Evolutionary conservation across 2,797 vertebrate genomes (phyloP), one percentile per base, ranked within the genome.

Genomic region (Lepilemur septentrionalis): DNA sequence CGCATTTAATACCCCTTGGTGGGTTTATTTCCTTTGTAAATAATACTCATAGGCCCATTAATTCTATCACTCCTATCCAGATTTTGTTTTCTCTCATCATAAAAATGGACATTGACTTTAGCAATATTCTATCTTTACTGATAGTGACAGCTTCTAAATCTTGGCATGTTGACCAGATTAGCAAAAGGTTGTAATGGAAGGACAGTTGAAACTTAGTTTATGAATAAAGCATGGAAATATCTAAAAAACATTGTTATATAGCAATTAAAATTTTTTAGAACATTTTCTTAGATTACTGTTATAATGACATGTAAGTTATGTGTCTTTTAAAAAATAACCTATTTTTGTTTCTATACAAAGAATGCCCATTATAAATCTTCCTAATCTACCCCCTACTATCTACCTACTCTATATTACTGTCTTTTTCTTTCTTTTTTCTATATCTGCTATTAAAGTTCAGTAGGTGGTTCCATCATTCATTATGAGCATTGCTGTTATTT

Each of bases 1-100:
- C 35, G 7, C 20, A 46, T 50, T 52, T 85, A 86, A 81, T 35
- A 32, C 6, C 4, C n/a, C 30, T 23, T 79, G 15, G 22, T 73
- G 55, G 30, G 86, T 93, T 92, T 93, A 91, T 93, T 89, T 81
- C 69, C 22, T 96, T 91, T 69, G 5, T 48, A 95, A 75, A 65
- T 75, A 90, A 79, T n/a, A 14, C 78, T 93, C 23, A 11, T 20
- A 11, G 6, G 23, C 5, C 18, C 55, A 75, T 93, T 90, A 88
- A 94, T 89, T 96, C 43, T 87, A 14, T 79, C 35, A 92, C 25
- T 91, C 41, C n/a, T 63, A 75, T n/a, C 17, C 76, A 75, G 57
- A 65, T 89, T 91, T 94, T 76, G 72, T 94, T 89, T 96, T 79
- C 8, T 87, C 25, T 79, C 30, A 80, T 55, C 38, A 84, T 93